These are phyloP conservation scores for Eleginops maclovinus DNA, from an alignment of 2,113 vertebrate species.

Conservation along the genomic window DNA sequence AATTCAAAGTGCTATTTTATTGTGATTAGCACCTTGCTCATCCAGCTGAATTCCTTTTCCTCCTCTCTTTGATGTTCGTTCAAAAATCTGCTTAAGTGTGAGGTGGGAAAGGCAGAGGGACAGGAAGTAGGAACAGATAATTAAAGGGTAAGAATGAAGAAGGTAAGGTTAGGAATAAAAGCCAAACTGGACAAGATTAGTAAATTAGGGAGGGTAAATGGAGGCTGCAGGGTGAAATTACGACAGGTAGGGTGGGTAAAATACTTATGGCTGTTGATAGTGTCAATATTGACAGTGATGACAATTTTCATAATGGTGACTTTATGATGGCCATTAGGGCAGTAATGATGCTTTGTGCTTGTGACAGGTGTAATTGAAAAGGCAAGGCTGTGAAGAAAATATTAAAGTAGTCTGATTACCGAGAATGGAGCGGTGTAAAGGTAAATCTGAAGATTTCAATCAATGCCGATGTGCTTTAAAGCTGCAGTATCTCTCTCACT, in stretches of 20 bases:
- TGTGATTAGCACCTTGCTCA: conserved; percentile 54
- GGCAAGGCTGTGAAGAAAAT: background rate
- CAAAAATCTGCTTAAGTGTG: conserved; percentile 16
- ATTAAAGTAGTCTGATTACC: conserved; percentile 30
- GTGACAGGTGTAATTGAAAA: conserved; percentile 46
- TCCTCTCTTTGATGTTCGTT: conserved; percentile 30
- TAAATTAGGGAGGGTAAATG: background rate
- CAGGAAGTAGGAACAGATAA: conserved; percentile 19
- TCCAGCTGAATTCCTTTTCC: conserved; percentile 8
- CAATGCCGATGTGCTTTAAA: too few species aligned
- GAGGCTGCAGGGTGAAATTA: conserved; percentile 5
- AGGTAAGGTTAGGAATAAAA: background rate
- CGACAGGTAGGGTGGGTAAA: conserved; percentile 9
- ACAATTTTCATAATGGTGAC: conserved; percentile 50
- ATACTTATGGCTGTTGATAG: conserved; percentile 32
- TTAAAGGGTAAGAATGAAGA: background rate
- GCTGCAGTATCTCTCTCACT: too few species aligned
- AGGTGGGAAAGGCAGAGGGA: background rate
- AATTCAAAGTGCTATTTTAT: conserved; percentile 54
- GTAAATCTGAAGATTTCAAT: too few species aligned
- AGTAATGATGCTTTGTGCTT: conserved; percentile 27
- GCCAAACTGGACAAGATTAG: background rate
- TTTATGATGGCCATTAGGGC: conserved; percentile 15
- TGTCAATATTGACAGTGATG: conserved; percentile 35
- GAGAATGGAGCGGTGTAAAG: background rate